phyloP scores from a whole-genome alignment of 2,797 vertebrate species.

The Sus cebifrons region DNA sequence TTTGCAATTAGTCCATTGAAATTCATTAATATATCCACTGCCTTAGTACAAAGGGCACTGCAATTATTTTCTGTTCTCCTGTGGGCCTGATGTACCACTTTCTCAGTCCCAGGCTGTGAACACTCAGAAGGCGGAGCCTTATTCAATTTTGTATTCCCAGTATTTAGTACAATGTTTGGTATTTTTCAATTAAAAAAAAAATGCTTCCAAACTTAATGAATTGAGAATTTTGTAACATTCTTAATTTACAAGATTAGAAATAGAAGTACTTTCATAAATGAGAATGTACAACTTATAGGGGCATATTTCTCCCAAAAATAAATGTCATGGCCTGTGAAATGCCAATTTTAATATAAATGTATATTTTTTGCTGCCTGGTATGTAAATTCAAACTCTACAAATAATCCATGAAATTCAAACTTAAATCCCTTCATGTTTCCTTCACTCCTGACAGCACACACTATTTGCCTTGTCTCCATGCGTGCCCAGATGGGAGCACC shows the following conservation, averaged over 20 bases:
- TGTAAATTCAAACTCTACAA: not conserved
- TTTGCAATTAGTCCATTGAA: slow-evolving; percentile 24
- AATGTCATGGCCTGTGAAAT: not conserved
- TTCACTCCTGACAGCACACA: not conserved
- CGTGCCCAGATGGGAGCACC: not conserved
- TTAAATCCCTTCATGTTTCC: slow-evolving; percentile 7
- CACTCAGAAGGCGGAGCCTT: not conserved
- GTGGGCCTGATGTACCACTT: not conserved
- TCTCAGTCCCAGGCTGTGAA: not conserved
- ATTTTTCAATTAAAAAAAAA: slow-evolving; percentile 5
- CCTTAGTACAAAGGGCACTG: not conserved
- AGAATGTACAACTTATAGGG: not conserved
- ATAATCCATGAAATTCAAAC: slow-evolving; percentile 1
- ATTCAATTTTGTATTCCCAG: not conserved
- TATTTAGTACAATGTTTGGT: not conserved
- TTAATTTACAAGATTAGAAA: slow-evolving; percentile 36
- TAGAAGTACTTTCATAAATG: slow-evolving; percentile 18
- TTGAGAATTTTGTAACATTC: slow-evolving; percentile 47
- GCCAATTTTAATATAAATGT: slow-evolving; percentile 22
- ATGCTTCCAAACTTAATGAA: slow-evolving; percentile 36
- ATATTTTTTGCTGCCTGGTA: not conserved
- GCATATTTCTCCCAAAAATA: not conserved
- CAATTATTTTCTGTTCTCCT: not conserved
- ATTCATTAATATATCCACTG: not conserved
- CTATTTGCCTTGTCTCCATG: not conserved